Base-by-base conservation (phyloP, 2,888 invertebrate genomes). In the Brachynemurus nebulosus region DNA sequence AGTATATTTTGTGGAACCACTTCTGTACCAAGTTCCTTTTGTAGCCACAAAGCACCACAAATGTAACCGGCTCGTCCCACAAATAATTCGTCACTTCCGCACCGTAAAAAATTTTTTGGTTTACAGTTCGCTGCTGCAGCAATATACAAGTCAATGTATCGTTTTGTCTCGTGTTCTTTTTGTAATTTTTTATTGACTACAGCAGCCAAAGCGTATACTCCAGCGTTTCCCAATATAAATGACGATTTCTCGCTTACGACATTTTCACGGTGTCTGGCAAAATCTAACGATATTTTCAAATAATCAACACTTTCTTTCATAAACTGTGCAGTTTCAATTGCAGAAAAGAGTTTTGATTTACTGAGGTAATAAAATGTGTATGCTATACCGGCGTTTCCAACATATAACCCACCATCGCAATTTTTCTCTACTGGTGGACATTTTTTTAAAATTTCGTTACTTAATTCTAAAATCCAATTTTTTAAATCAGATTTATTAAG, bases 31-130 rank as follows among this genome's bases (percentile, higher is more conserved):
- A 74, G 60, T 48, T 79, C 71, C 46, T 74, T 69, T 16, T 69
- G 67, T 21, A 91, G 59, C 80, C 85, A 85, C 20, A 86, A 60
- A 4, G 79, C 76, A 4, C 86, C 89, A 51, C 80, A 78, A 1
- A 91, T 59, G 55, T 82, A 90, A 0, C 90, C 91, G 35, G 89
- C 79, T 48, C 90, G 70, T 0, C 91, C 91, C 1, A 89, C 86
- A 55, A 91, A 79, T 17, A 88, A 66, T 61, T 91, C 91, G 63
- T 91, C 89, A 23, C 83, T 81, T 14, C 82, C 83, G 55, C 73
- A 72, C 55, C 70, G 70, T 9, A 77, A 63, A 54, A 78, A 80
- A 50, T 67, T 60, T 40, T 62, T 54, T 42, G 72, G 68, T 52
- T 70, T 69, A 54, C 74, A 74, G 33, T 65, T 56, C 12, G 55